Percentiles rank a stretch among this genome's conserved stretches.
These are phyloP conservation scores for Chymomyza caudatula DNA, from an alignment of 2,888 invertebrate species.

Conservation along the genomic window DNA sequence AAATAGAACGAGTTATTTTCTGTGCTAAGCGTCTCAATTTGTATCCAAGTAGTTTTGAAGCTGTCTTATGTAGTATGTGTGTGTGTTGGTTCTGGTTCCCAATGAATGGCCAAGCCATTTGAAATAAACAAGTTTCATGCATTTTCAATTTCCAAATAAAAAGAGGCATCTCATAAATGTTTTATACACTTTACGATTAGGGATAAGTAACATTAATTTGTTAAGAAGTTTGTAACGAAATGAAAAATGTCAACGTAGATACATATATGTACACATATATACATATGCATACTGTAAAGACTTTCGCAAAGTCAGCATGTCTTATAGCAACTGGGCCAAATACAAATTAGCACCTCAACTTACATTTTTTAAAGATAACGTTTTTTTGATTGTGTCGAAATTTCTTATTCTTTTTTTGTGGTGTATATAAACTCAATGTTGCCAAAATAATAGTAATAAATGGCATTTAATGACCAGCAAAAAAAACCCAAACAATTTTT, in stretches of 20 bases:
- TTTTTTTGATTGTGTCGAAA: not conserved
- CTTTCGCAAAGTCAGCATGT: too few relatives aligned
- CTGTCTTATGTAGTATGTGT: not conserved
- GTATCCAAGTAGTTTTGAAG: constrained; percentile 18
- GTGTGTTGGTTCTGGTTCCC: constrained; percentile 39
- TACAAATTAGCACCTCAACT: too few relatives aligned
- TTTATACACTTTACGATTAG: constrained; percentile 23
- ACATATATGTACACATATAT: too few relatives aligned
- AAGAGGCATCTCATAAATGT: constrained; percentile 50
- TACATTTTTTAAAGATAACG: too few relatives aligned
- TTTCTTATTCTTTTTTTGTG: not conserved
- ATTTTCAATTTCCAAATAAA: constrained; percentile 65
- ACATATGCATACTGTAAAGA: too few relatives aligned
- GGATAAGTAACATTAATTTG: not conserved
- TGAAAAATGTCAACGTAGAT: not conserved
- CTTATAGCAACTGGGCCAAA: too few relatives aligned
- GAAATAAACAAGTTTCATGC: constrained; percentile 64
- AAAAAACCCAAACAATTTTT: not conserved
- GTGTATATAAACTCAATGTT: not conserved
- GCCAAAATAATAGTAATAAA: not conserved
- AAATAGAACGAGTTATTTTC: constrained; percentile 71
- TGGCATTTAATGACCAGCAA: not conserved
- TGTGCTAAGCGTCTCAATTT: constrained; percentile 68
- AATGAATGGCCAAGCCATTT: constrained; percentile 45
- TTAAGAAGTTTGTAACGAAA: not conserved